These are phyloP conservation scores for Tineola bisselliella DNA, from an alignment of 2,888 invertebrate species.

Conservation along the genomic window DNA sequence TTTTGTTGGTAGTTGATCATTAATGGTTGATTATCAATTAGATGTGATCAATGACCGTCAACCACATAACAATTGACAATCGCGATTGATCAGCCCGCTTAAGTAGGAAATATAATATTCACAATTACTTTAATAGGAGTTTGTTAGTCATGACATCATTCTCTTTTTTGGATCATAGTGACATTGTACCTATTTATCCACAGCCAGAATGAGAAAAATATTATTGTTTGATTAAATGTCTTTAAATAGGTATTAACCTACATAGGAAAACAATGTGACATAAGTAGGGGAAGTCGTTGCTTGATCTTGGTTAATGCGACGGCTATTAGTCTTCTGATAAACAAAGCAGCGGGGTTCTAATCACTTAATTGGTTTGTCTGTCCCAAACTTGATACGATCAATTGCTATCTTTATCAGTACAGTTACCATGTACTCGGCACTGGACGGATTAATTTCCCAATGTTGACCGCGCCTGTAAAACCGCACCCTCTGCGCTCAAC, in stretches of 20 bases:
- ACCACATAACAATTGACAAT: too few species aligned
- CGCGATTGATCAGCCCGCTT: too few species aligned
- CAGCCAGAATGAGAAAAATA: too few species aligned
- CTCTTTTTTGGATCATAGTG: not conserved
- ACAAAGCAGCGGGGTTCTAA: conserved; percentile 10
- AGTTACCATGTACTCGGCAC: conserved; percentile 19
- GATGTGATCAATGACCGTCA: too few species aligned
- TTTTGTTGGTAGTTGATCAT: too few species aligned
- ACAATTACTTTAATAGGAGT: not conserved
- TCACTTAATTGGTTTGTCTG: conserved; percentile 11
- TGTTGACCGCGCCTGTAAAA: conserved; percentile 54
- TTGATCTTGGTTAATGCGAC: not conserved
- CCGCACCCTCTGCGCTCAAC: conserved; percentile 43
- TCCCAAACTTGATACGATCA: conserved; percentile 12
- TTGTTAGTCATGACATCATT: not conserved
- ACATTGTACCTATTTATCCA: not conserved
- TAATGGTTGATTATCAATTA: too few species aligned
- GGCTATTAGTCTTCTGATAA: conserved; percentile 11
- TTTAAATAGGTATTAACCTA: not conserved
- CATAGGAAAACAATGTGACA: not conserved
- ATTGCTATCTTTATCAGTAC: conserved; percentile 12
- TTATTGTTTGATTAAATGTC: too few species aligned
- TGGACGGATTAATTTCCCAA: conserved; percentile 62
- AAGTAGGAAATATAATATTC: not conserved
- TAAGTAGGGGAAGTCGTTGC: not conserved